phyloP scores from a whole-genome alignment of 2,888 invertebrate genomes.

The Dendrolimus houi region DNA sequence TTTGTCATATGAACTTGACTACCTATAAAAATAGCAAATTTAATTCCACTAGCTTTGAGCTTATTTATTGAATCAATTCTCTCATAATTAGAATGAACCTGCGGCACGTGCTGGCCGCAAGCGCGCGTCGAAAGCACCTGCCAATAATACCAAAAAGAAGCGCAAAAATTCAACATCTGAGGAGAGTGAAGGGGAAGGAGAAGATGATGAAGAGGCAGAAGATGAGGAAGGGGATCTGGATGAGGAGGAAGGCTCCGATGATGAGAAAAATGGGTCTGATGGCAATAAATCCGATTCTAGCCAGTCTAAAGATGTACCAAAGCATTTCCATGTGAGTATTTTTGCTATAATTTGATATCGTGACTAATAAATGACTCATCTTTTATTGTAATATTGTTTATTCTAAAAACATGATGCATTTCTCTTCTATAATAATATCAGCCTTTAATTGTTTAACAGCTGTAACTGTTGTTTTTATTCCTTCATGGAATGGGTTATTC shows the following conservation, averaged over 20 bases:
- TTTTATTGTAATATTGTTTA: too few species aligned
- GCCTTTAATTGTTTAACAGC: too few species aligned
- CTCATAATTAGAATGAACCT: conserved; percentile 41
- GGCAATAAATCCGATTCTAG: conserved; percentile 73
- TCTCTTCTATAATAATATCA: too few species aligned
- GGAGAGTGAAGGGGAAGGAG: conserved; percentile 60
- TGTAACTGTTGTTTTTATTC: too few species aligned
- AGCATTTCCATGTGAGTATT: conserved; percentile 68
- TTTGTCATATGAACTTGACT: too few species aligned
- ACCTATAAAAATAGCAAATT: too few species aligned
- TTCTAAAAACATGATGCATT: too few species aligned
- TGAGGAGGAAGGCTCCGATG: conserved; percentile 70
- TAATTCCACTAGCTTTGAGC: too few species aligned
- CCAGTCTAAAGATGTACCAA: conserved; percentile 74
- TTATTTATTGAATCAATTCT: too few species aligned
- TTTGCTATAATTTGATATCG: not conserved
- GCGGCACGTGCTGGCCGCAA: conserved; percentile 52
- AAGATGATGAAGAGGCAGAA: conserved; percentile 59
- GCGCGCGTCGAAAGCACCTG: conserved; percentile 41
- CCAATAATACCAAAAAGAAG: conserved; percentile 66
- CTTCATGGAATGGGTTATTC: too few species aligned
- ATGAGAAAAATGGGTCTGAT: conserved; percentile 72
- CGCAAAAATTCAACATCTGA: conserved; percentile 64
- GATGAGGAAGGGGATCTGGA: conserved; percentile 66
- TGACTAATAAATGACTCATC: too few species aligned